Evolutionary conservation across 2,888 invertebrate species (phyloP), one percentile per base, ranked within the genome.

Genomic region (Sclerodermus sp.): DNA sequence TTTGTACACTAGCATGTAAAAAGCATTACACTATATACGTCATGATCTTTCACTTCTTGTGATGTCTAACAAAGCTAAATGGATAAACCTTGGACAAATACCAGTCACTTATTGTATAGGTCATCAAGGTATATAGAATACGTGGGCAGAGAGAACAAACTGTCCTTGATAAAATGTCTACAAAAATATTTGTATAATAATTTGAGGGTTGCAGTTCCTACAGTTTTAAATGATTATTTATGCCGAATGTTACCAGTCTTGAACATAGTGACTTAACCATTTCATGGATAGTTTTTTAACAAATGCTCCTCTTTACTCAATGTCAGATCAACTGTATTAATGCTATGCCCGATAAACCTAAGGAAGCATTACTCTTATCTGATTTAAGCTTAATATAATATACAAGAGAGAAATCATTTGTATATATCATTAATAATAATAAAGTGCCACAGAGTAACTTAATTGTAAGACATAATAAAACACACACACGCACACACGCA

Each of bases 1-100:
- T 69, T 70, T 73, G 70, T 72, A 72, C 69, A 70, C 73, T 71
- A 70, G 68, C 64, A 68, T 67, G 68, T 69, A 69, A 71, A 72
- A 73, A 73, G 73, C 74, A 61, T 73, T 71, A 66, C 51, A 67
- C 68, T 71, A 71, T 63, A 57, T 70, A 70, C 66, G 68, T 71
- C 68, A 68, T 71, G 71, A 71, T 69, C 61, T 34, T 60, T 57
- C 49, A 40, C 55, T 48, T 53, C 51, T 49, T 49, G 58, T 57
- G 57, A 58, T 57, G 56, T 56, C 53, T 59, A 60, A 62, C 57
- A 50, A 64, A 62, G 61, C 58, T 66, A 60, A 60, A 55, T 47
- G 51, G 57, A 36, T 61, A 48, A 57, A 64, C 50, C 61, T 57
- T 47, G 44, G 61, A 66, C 63, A 51, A 57, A 62, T 58, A 60